Conservation (phyloP, 2,797 vertebrate species). For the Hemitrygon akajei region DNA sequence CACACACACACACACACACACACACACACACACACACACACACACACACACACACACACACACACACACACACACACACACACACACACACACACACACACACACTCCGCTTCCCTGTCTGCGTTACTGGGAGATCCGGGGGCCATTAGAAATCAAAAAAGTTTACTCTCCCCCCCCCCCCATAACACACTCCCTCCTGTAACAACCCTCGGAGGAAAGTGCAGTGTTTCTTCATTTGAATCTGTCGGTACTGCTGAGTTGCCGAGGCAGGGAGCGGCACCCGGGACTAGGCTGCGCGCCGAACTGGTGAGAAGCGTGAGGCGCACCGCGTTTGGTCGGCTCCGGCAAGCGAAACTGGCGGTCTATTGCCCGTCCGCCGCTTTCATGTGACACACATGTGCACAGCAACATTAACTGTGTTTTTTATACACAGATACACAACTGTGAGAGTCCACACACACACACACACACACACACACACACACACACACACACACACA, state of each 20-base stretch:
- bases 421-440: not conserved
- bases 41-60: too few species aligned
- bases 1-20: too few species aligned
- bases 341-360: not conserved
- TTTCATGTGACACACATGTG: not conserved
- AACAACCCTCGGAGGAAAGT: not conserved
- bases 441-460: too few species aligned
- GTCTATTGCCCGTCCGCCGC: not conserved
- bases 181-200: too few species aligned
- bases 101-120: too few species aligned
- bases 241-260: not conserved
- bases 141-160: not conserved
- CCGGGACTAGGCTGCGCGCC: not conserved
- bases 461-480: too few species aligned
- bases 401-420: not conserved
- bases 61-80: too few species aligned
- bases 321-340: not conserved
- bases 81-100: too few species aligned
- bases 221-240: not conserved
- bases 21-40: too few species aligned
- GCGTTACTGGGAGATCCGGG: not conserved
- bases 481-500: too few species aligned
- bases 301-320: not conserved
- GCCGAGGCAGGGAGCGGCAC: not conserved
- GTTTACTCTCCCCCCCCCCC: not conserved